Evolutionary conservation across 2,113 vertebrate genomes (phyloP).

Genomic region (Rostratula benghalensis): DNA sequence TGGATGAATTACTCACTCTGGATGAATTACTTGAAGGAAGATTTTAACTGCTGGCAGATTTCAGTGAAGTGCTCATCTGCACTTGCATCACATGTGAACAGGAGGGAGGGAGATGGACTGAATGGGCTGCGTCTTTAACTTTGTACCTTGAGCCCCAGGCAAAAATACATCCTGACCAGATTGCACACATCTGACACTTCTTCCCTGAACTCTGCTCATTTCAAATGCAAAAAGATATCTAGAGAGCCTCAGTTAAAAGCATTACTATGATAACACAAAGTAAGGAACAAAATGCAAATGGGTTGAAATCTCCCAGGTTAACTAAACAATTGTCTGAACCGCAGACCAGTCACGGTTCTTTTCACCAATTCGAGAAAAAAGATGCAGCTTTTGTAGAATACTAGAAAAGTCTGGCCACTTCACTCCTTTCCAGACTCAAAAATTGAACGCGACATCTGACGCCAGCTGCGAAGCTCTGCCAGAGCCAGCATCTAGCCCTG

Average conservation of each 20-base stretch:
- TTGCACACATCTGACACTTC: background rate
- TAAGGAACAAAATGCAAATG: background rate
- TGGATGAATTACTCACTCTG: background rate
- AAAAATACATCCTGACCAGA: background rate
- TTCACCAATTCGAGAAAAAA: background rate
- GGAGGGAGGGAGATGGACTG: background rate
- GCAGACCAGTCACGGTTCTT: background rate
- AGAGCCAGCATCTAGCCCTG: background rate
- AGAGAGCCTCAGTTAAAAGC: background rate
- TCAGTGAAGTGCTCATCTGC: background rate
- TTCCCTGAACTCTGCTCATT: background rate
- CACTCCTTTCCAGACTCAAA: background rate
- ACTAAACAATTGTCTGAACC: background rate
- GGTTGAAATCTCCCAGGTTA: background rate
- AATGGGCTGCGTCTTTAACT: background rate
- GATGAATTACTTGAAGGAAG: background rate
- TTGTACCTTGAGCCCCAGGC: background rate
- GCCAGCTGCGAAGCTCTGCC: background rate
- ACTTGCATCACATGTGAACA: background rate
- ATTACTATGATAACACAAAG: background rate
- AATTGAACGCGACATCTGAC: background rate
- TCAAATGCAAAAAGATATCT: background rate
- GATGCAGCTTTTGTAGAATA: background rate
- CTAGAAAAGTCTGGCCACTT: background rate
- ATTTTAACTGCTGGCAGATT: background rate